These are phyloP conservation scores for Chrysocyon brachyurus DNA, from an alignment of 2,797 vertebrate species.

Conservation along the genomic window DNA sequence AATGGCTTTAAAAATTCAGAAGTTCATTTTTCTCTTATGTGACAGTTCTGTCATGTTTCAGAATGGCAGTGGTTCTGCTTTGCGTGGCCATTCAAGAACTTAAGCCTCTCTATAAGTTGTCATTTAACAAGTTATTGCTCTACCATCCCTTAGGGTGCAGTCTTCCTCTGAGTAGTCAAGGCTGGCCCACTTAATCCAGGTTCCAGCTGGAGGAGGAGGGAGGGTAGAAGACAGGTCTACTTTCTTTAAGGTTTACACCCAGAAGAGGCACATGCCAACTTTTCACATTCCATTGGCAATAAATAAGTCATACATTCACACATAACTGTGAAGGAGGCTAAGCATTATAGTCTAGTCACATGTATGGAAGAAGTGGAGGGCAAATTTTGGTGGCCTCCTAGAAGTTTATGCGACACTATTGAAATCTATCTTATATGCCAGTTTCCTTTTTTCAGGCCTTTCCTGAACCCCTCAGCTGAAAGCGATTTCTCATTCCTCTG, in stretches of 20 bases:
- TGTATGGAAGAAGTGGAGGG: background rate
- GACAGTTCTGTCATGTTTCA: background rate
- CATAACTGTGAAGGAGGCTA: background rate
- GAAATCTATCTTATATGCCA: background rate
- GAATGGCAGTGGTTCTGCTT: background rate
- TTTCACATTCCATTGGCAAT: background rate
- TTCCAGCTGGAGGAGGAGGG: background rate
- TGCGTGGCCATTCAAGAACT: background rate
- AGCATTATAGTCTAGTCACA: background rate
- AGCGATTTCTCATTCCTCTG: conserved; percentile 36
- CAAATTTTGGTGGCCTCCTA: background rate
- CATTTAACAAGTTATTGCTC: background rate
- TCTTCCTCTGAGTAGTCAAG: background rate
- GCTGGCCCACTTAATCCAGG: background rate
- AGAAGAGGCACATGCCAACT: background rate
- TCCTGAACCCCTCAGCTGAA: background rate
- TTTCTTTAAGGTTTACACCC: background rate
- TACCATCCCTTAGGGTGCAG: background rate
- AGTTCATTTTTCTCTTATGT: conserved; percentile 2
- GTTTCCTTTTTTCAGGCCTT: background rate
- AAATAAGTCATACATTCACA: conserved; percentile 1
- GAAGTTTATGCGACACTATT: conserved; percentile 2
- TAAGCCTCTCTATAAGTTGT: background rate
- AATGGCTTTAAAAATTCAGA: conserved; percentile 13
- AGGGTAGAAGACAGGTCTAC: background rate